Percentiles rank a stretch among this genome's conserved stretches.
These are phyloP conservation scores for Channa argus DNA, from an alignment of 2,113 vertebrate species.

Conservation along the genomic window DNA sequence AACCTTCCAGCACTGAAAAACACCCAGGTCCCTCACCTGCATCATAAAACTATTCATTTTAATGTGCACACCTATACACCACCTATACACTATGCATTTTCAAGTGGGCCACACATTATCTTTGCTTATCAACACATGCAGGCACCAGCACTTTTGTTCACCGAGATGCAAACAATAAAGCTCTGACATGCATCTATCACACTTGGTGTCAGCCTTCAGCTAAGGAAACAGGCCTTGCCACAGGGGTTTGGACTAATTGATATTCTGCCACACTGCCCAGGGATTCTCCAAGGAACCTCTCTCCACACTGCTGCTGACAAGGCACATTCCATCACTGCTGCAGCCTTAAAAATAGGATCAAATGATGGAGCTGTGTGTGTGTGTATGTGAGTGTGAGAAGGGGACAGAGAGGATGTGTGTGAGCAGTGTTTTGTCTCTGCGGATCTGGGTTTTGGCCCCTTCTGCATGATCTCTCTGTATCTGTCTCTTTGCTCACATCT, in stretches of 20 bases:
- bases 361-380: conserved; percentile 53
- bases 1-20: conserved; percentile 16
- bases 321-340: conserved; percentile 77
- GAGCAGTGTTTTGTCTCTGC: conserved; percentile 9
- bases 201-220: conserved; percentile 43
- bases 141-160: not conserved
- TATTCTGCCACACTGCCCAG: conserved; percentile 78
- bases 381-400: not conserved
- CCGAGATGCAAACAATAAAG: not conserved
- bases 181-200: not conserved
- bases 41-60: conserved; percentile 60
- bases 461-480: not conserved
- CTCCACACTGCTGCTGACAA: conserved; percentile 79
- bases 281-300: conserved; percentile 78
- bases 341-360: conserved; percentile 79
- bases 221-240: conserved; percentile 50
- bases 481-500: not conserved
- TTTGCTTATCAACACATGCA: not conserved
- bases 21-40: conserved; percentile 44
- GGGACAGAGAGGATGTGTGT: conserved; percentile 35
- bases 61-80: conserved; percentile 34
- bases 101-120: not conserved
- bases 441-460: conserved; percentile 3
- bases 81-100: conserved; percentile 11
- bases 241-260: conserved; percentile 73